A percentile compares a stretch with the other conserved stretches of the same genome.
phyloP scores from a whole-genome alignment of 2,888 invertebrate genomes.

The Melinaea menophilus region DNA sequence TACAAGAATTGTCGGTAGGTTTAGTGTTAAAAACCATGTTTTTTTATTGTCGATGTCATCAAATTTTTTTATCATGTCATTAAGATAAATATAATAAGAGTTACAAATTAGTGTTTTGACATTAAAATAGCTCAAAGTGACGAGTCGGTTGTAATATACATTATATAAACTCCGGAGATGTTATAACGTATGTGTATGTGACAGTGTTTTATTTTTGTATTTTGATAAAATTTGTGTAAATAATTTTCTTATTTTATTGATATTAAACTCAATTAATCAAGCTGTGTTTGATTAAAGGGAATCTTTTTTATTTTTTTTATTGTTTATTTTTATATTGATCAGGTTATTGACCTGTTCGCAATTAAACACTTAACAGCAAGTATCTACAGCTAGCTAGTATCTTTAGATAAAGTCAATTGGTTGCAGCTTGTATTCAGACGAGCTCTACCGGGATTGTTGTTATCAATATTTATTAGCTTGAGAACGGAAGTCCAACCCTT shows the following conservation, averaged over 20 bases:
- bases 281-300: conserved; percentile 29
- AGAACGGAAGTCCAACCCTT: too few relatives aligned
- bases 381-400: too few relatives aligned
- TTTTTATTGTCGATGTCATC: conserved; percentile 4
- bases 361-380: too few relatives aligned
- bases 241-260: conserved; percentile 78
- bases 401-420: too few relatives aligned
- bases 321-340: background rate
- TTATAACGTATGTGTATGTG: conserved; percentile 71
- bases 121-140: conserved; percentile 43
- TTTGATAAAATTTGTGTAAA: conserved; percentile 78
- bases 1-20: background rate
- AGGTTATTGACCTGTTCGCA: too few relatives aligned
- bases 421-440: too few relatives aligned
- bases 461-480: too few relatives aligned
- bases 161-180: conserved; percentile 55
- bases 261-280: conserved; percentile 78
- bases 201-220: conserved; percentile 78
- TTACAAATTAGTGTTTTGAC: conserved; percentile 38
- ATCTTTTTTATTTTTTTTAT: conserved; percentile 1
- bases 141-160: conserved; percentile 35
- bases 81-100: conserved; percentile 37
- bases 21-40: too few relatives aligned
- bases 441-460: too few relatives aligned
- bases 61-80: conserved; percentile 17